A percentile compares a stretch with the other conserved stretches of the same genome.
Evolutionary conservation across 1,140 invertebrate species (phyloP).

Genomic region (Dreissena rostriformis): DNA sequence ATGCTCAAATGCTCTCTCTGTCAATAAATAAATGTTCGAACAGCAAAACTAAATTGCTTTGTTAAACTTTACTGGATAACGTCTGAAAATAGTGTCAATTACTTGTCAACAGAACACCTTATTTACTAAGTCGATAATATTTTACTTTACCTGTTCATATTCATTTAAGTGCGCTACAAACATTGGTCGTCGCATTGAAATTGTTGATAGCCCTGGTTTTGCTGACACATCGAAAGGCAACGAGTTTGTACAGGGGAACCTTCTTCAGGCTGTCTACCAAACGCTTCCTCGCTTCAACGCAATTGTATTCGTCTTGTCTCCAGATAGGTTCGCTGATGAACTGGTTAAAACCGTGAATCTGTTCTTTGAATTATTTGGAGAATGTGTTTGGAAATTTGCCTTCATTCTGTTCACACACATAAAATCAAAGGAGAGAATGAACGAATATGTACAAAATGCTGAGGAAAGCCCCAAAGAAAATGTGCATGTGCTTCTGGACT

Average conservation of each 20-base stretch:
- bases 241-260: neutral
- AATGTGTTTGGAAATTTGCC: too few species aligned
- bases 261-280: neutral
- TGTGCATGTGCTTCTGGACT: neutral
- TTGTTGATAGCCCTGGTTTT: conserved; percentile 1
- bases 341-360: neutral
- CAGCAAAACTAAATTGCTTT: too few species aligned
- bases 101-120: too few species aligned
- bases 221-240: neutral
- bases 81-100: too few species aligned
- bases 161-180: too few species aligned
- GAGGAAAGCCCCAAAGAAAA: neutral
- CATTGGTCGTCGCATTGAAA: neutral
- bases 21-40: too few species aligned
- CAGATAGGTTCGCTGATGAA: neutral
- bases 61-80: too few species aligned
- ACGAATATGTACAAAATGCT: neutral
- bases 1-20: too few species aligned
- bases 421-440: neutral
- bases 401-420: too few species aligned
- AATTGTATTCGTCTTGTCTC: neutral
- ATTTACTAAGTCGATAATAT: too few species aligned
- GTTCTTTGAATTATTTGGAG: too few species aligned
- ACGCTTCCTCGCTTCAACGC: neutral
- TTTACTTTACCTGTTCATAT: too few species aligned